Conservation (phyloP, 2,888 invertebrate species). For the Chirona hameri region DNA sequence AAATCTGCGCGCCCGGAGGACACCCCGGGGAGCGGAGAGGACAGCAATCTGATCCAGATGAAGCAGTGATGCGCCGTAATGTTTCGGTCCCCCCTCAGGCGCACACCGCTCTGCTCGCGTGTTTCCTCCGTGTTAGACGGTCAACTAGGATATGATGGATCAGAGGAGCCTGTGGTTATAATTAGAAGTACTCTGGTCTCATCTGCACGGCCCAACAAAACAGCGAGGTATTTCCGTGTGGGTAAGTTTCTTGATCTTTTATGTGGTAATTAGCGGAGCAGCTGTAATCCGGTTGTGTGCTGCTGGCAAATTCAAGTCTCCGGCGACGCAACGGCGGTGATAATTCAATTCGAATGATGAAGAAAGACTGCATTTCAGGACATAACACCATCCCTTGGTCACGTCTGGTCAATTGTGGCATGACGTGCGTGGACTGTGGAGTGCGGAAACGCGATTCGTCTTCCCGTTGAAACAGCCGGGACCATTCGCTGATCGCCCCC, state of each 20-base stretch:
- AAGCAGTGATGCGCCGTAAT: background rate
- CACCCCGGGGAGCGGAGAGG: background rate
- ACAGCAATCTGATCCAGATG: background rate
- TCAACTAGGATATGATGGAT: background rate
- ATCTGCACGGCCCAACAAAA: too few species aligned
- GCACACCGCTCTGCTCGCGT: background rate
- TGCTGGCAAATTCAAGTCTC: background rate
- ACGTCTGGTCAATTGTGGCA: too few species aligned
- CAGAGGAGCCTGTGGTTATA: background rate
- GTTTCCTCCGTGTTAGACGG: background rate
- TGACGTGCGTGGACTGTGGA: too few species aligned
- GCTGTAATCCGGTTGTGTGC: background rate
- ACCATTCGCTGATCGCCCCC: too few species aligned
- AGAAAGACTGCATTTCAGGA: background rate
- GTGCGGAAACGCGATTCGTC: too few species aligned
- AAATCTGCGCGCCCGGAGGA: background rate
- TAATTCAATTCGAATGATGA: background rate
- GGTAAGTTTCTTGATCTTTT: too few species aligned
- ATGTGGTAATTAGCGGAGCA: background rate
- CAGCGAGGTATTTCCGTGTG: too few species aligned
- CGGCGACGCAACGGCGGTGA: background rate
- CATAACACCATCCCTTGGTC: background rate
- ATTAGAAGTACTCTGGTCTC: background rate
- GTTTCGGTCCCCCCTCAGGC: background rate
- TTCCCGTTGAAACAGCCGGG: too few species aligned